Evolutionary conservation across 2,888 invertebrate species (phyloP), one percentile per base, ranked within the genome.

Genomic region (Boloria euphrosyne): DNA sequence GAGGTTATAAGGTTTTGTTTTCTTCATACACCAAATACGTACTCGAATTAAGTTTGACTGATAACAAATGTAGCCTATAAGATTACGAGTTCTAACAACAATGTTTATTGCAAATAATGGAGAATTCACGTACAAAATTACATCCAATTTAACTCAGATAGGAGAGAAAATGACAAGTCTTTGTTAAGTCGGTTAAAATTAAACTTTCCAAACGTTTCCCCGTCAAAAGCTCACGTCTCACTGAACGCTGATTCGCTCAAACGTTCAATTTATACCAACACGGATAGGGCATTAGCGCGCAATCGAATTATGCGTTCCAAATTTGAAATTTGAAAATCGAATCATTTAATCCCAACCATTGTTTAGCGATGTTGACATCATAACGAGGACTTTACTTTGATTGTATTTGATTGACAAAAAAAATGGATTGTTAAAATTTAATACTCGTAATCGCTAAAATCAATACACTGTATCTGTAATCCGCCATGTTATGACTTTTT

Each of bases 271-370:
- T 86, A 82, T 81, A 82, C 76, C 78, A 80, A 89, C 89, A 89
- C 81, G 87, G 78, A 80, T 85, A 80, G 78, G 76, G 87, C 89
- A 89, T 89, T 89, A 88, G 81, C 82, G 78, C 77, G 78, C 84
- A 86, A 88, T 87, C 78, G 85, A 87, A 85, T 89, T 85, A 87
- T 78, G 76, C 80, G 81, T 82, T 84, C 81, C 76, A 80, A 86
- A 85, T 87, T 86, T 82, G 80, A 81, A 86, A 86, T 87, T 87
- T 81, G 80, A 84, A 87, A 87, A 86, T 87, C 80, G 83, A 86
- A 86, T 87, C 81, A 83, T 78, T 78, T 70, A 72, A 73, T 75
- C 74, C 71, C 63, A 67, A 67, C 78, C 80, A 83, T 85, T 88
- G 84, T 87, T 86, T 75, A 74, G 74, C 74, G 75, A 67, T 74